Evolutionary conservation across 2,113 vertebrate species (phyloP).

Genomic region (Mus spicilegus): DNA sequence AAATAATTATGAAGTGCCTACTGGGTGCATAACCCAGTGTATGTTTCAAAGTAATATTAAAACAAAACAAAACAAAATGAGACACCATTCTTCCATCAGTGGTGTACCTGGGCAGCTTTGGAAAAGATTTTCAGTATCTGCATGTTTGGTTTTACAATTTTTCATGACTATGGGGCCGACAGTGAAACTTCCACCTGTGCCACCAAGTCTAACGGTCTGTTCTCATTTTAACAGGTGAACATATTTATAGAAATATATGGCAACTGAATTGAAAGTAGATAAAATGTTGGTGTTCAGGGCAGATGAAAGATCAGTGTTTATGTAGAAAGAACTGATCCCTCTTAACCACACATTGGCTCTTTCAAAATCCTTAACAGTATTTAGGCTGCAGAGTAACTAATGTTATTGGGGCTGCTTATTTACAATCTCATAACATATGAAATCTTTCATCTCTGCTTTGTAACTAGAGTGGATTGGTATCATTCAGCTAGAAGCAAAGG

Average conservation of each 20-base stretch:
- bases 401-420: slow-evolving; percentile 29
- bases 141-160: background rate
- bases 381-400: slow-evolving; percentile 8
- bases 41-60: background rate
- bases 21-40: background rate
- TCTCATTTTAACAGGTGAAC: background rate
- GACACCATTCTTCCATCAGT: background rate
- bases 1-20: slow-evolving; percentile 33
- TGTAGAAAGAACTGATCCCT: background rate
- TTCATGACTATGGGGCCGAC: background rate
- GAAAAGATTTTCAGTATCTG: background rate
- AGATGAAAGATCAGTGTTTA: background rate
- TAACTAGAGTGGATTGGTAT: background rate
- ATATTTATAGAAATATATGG: background rate
- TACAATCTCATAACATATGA: background rate
- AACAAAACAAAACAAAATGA: background rate
- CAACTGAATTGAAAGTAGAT: slow-evolving; percentile 38
- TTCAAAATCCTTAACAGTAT: slow-evolving; percentile 31
- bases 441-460: slow-evolving; percentile 36
- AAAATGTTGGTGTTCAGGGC: background rate
- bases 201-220: background rate
- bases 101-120: background rate
- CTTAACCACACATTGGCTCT: background rate
- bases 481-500: slow-evolving; percentile 32
- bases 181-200: background rate